These are phyloP conservation scores for Drosophila flavopinicola DNA, from an alignment of 2,888 invertebrate species.

Conservation along the genomic window DNA sequence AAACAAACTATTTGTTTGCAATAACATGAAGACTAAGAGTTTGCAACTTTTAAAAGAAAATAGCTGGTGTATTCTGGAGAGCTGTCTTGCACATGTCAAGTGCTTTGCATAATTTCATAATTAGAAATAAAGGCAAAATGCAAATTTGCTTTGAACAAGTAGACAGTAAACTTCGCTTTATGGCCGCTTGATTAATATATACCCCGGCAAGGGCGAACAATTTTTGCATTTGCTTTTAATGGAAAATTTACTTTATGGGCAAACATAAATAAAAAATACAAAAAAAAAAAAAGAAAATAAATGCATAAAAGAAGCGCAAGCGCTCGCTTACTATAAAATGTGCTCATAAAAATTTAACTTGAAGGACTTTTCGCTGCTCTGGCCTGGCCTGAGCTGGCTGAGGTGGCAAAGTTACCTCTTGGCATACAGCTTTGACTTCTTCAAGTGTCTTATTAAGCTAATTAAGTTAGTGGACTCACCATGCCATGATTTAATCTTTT, in stretches of 20 bases:
- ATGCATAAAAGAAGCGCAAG: conserved; percentile 53
- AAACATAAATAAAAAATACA: conserved; percentile 59
- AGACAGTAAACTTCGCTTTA: conserved; percentile 63
- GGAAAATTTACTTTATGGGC: conserved; percentile 70
- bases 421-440: conserved; percentile 12
- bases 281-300: conserved; percentile 39
- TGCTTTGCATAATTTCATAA: conserved; percentile 49
- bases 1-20: neutral
- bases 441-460: conserved; percentile 67
- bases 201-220: conserved; percentile 24
- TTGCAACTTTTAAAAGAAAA: neutral
- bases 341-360: conserved; percentile 57
- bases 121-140: conserved; percentile 58
- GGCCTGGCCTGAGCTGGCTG: neutral
- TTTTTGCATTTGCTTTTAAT: conserved; percentile 53
- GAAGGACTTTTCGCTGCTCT: conserved; percentile 21
- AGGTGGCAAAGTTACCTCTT: conserved; percentile 11
- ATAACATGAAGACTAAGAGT: neutral
- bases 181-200: conserved; percentile 68
- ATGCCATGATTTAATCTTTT: conserved; percentile 33
- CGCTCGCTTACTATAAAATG: conserved; percentile 48
- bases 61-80: neutral
- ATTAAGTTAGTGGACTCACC: conserved; percentile 50
- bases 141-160: conserved; percentile 52
- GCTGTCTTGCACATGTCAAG: conserved; percentile 20